Evolutionary conservation across 2,113 vertebrate genomes (phyloP), one percentile per base, ranked within the genome.

Genomic region (Proteles cristata): DNA sequence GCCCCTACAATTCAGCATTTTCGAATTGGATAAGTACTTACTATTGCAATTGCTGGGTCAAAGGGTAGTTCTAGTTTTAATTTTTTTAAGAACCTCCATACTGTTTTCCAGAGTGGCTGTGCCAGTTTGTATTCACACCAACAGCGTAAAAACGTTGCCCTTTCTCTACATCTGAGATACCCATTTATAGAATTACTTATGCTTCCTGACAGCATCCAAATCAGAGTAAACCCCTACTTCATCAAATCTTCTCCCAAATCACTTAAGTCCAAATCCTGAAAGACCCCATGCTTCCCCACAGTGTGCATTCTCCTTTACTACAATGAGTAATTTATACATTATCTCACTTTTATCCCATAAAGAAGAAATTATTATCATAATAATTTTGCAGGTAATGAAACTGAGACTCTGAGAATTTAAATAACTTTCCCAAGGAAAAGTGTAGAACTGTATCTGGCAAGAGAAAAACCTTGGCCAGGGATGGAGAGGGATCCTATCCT

Each of bases 321-420:
- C 55, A 91, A 48, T 7, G 9, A 86, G 19, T 55, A 61, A 33
- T 48, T 23, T 16, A 25, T 73, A 61, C 21, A 73, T 77, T 86
- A 50, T 11, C 28, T 68, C 17, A 74, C 16, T 92, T 94, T 92
- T 58, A 87, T 69, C 65, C 48, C 87, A 93, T 55, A 85, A 50
- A 45, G 14, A 48, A 94, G 31, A 85, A 65, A 82, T 88, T 48
- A 26, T 53, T 73, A 63, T 63, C 50, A 80, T n/a, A 33, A 55
- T 21, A 73, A 77, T 82, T 96, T 97, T 93, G 83, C 19, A 95
- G 53, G 85, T 61, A 95, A 94, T 61, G 33, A 93, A 96, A 90
- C 12, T 33, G 16, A 83, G 43, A 86, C 16, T 81, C 23, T 88
- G 48, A 50, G 26, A 88, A 90, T 94, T 94, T 94, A 87, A 83